Evolutionary conservation across 2,888 invertebrate genomes (phyloP).

Genomic region (Leptinotarsa juncta): DNA sequence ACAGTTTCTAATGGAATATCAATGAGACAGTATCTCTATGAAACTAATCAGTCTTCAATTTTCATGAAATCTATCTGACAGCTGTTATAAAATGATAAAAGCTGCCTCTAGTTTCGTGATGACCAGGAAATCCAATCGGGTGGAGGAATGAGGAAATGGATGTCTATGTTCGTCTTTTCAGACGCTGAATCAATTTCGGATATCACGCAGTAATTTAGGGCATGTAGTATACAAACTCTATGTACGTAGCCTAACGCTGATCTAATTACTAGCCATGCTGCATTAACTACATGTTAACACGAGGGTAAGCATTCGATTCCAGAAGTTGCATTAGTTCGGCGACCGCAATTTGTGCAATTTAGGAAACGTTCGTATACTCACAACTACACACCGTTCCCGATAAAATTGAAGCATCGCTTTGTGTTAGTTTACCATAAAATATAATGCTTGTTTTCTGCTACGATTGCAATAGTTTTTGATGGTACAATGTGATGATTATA

Average conservation of each 20-base stretch:
- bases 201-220: background rate
- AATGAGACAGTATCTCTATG: too few relatives aligned
- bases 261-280: constrained; percentile 6
- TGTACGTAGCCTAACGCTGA: constrained; percentile 12
- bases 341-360: constrained; percentile 11
- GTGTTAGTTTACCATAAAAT: background rate
- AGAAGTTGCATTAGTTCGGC: constrained; percentile 9
- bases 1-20: too few relatives aligned
- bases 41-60: too few relatives aligned
- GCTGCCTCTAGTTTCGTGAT: too few relatives aligned
- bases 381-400: background rate
- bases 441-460: background rate
- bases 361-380: constrained; percentile 7
- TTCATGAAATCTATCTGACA: too few relatives aligned
- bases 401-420: background rate
- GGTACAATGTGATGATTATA: too few relatives aligned
- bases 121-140: too few relatives aligned
- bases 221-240: background rate
- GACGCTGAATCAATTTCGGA: background rate
- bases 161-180: background rate
- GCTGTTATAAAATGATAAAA: too few relatives aligned
- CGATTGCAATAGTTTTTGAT: too few relatives aligned
- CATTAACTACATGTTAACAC: constrained; percentile 9
- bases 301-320: constrained; percentile 9
- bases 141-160: too few relatives aligned